A percentile compares a stretch with the other conserved stretches of the same genome.
Conservation (phyloP, 1,140 invertebrate genomes). For the Sitobion miscanthi region DNA sequence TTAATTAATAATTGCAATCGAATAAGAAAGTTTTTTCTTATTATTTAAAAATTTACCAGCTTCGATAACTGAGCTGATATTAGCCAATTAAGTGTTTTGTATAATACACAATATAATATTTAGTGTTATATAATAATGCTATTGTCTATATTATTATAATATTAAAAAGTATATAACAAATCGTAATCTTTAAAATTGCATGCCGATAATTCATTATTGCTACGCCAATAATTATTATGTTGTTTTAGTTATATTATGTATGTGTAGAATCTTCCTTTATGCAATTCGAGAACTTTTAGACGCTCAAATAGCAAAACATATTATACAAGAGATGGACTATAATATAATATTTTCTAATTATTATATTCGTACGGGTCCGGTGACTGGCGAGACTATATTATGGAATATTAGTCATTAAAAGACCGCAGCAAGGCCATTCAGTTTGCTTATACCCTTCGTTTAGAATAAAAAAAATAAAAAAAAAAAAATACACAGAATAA, state of each 20-base stretch:
- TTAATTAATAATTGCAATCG: neutral
- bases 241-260: neutral
- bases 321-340: neutral
- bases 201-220: neutral
- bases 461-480: neutral
- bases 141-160: too few species aligned
- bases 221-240: neutral
- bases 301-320: neutral
- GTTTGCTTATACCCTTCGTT: constrained; percentile 14
- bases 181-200: neutral
- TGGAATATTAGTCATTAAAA: neutral
- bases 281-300: neutral
- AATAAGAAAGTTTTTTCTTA: neutral
- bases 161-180: neutral
- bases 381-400: neutral
- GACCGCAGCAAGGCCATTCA: constrained; percentile 6
- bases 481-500: neutral
- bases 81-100: neutral
- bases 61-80: too few species aligned
- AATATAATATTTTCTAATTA: neutral
- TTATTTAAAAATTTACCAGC: too few species aligned
- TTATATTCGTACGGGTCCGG: neutral
- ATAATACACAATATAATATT: neutral
- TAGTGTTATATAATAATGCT: neutral
- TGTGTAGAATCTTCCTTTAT: neutral